phyloP scores from a whole-genome alignment of 2,113 vertebrate species.

The Parotia lawesii region DNA sequence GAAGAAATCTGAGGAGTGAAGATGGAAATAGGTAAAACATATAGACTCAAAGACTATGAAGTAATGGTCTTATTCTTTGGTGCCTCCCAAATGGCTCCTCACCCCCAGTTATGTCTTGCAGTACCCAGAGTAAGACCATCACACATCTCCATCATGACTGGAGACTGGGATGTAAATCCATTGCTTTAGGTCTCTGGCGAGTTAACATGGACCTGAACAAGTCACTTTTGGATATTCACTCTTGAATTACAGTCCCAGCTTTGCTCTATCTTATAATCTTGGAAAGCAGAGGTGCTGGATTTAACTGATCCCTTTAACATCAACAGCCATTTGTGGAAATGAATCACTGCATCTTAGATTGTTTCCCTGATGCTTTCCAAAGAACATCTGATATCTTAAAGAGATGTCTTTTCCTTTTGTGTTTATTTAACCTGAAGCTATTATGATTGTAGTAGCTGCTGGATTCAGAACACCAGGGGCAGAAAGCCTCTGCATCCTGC shows the following conservation, averaged over 20 bases:
- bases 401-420: neutral
- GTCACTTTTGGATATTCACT: neutral
- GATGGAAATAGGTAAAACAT: neutral
- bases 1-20: neutral
- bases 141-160: neutral
- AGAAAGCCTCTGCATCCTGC: neutral
- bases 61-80: neutral
- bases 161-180: neutral
- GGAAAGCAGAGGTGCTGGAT: neutral
- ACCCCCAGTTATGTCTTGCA: neutral
- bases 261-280: neutral
- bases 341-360: neutral
- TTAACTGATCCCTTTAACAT: neutral
- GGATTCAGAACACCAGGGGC: neutral
- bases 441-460: neutral
- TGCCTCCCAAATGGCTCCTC: neutral
- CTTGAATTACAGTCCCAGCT: neutral
- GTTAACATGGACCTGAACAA: neutral
- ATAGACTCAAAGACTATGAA: neutral
- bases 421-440: neutral
- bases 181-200: neutral
- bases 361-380: neutral
- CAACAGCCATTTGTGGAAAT: neutral
- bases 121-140: neutral
- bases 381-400: neutral